These are phyloP conservation scores for Malacoraja senta DNA, from an alignment of 2,797 vertebrate species.

Conservation along the genomic window DNA sequence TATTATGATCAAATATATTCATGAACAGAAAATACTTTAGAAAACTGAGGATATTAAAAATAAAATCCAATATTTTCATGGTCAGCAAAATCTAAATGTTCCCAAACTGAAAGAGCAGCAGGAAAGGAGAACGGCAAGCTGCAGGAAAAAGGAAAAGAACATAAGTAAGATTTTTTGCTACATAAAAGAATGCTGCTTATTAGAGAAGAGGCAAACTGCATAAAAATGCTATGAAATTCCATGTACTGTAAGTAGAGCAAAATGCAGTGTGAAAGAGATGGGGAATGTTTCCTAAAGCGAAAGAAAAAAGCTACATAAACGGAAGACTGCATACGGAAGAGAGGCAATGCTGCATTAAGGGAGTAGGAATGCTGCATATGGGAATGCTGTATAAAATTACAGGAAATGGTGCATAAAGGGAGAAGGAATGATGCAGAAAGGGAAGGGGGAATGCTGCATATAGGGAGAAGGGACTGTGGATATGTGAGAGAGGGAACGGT, in stretches of 20 bases:
- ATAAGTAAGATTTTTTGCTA: too few species aligned
- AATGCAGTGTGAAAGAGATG: too few species aligned
- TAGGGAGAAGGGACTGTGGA: background rate
- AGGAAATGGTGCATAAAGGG: background rate
- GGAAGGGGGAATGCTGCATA: background rate
- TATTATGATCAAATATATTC: too few species aligned
- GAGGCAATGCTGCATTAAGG: background rate
- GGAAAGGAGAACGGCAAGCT: background rate
- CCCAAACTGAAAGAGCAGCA: too few species aligned
- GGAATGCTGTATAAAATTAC: background rate
- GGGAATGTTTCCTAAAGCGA: background rate
- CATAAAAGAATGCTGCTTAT: background rate
- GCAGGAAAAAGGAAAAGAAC: background rate
- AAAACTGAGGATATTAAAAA: too few species aligned
- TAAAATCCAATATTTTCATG: too few species aligned
- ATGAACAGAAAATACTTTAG: too few species aligned
- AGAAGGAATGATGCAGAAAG: background rate
- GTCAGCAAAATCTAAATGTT: too few species aligned
- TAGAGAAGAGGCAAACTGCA: background rate
- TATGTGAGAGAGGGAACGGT: background rate
- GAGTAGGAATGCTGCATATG: background rate
- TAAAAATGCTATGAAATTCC: background rate
- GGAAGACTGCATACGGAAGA: background rate
- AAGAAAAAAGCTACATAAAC: background rate
- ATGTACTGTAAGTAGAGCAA: background rate